Conservation (phyloP, 2,113 vertebrate species). For the Antechinus flavipes region DNA sequence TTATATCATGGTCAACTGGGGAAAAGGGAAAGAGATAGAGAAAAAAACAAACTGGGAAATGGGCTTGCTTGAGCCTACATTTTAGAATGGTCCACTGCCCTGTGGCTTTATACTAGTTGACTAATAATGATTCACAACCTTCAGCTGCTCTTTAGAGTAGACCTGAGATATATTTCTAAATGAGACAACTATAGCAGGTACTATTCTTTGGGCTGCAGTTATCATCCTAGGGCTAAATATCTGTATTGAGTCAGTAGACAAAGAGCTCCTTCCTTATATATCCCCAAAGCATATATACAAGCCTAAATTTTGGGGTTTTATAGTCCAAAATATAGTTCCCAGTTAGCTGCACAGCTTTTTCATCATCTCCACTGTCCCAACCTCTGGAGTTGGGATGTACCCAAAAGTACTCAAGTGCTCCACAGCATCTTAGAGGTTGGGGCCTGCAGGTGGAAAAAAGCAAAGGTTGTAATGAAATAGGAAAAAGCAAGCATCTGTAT, state of each 20-base stretch:
- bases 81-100: neutral
- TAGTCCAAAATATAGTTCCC: constrained; percentile 69
- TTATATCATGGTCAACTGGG: constrained; percentile 69
- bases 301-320: constrained; percentile 48
- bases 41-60: neutral
- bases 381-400: constrained; percentile 11
- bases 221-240: constrained; percentile 7
- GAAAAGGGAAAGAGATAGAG: neutral
- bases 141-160: neutral
- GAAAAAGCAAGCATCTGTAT: neutral
- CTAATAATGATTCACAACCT: neutral
- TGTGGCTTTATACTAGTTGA: neutral
- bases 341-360: constrained; percentile 64
- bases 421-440: constrained; percentile 70
- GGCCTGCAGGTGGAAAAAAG: constrained; percentile 24
- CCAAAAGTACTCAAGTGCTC: constrained; percentile 25
- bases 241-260: neutral
- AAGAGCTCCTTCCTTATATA: constrained; percentile 10
- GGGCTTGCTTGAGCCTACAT: neutral
- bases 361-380: constrained; percentile 44
- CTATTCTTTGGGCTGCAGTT: constrained; percentile 1
- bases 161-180: constrained; percentile 57
- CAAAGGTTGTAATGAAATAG: neutral
- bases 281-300: neutral
- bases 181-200: constrained; percentile 15